phyloP scores from a whole-genome alignment of 2,888 invertebrate species.

The Chydorus sphaericus region DNA sequence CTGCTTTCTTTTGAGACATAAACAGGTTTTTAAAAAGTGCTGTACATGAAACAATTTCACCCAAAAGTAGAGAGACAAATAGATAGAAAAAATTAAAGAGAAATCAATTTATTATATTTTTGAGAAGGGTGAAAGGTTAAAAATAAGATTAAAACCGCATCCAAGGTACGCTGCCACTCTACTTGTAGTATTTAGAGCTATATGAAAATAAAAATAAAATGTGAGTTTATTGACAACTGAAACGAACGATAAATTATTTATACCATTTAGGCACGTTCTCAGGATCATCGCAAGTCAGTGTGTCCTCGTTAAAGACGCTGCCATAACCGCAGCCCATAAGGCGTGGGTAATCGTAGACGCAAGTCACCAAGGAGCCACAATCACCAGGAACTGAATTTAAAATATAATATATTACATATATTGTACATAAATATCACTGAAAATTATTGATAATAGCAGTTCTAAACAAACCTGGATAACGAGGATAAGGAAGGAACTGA shows the following conservation, averaged over 20 bases:
- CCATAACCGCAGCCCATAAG: constrained; percentile 76
- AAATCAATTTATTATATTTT: too few relatives aligned
- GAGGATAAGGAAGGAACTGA: constrained; percentile 82
- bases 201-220: constrained; percentile 9
- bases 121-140: too few relatives aligned
- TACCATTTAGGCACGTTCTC: constrained; percentile 28
- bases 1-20: too few relatives aligned
- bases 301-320: constrained; percentile 69
- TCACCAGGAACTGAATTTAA: constrained; percentile 56
- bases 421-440: background rate
- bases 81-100: background rate
- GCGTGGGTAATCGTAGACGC: constrained; percentile 77
- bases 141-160: too few relatives aligned
- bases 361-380: constrained; percentile 73
- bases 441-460: background rate
- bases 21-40: too few relatives aligned
- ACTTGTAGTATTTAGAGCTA: constrained; percentile 9
- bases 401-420: background rate
- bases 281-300: constrained; percentile 68
- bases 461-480: constrained; percentile 49
- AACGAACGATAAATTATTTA: background rate
- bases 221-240: constrained; percentile 8
- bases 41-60: background rate
- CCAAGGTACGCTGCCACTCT: background rate
- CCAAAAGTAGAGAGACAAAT: background rate